Evolutionary conservation across 2,113 vertebrate genomes (phyloP).

Genomic region (Ptychochromis oligacanthus): DNA sequence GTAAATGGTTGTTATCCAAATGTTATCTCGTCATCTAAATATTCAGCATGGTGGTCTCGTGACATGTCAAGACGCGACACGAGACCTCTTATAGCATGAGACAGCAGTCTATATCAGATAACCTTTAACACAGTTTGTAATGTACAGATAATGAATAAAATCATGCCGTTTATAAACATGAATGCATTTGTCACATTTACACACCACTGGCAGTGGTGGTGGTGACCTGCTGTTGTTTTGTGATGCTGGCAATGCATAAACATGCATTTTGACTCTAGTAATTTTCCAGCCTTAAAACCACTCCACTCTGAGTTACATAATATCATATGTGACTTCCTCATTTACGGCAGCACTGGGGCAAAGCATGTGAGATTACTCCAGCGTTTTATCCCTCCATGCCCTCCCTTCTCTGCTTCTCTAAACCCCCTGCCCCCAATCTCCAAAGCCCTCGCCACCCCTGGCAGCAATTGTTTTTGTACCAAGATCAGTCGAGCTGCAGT

Average conservation of each 20-base stretch:
- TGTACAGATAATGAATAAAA: neutral
- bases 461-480: constrained; percentile 36
- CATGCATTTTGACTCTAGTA: constrained; percentile 50
- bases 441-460: constrained; percentile 11
- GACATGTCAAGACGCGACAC: constrained; percentile 9
- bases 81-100: neutral
- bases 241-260: constrained; percentile 38
- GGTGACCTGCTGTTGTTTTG: neutral
- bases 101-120: neutral
- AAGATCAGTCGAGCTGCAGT: constrained; percentile 14
- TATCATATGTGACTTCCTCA: constrained; percentile 61
- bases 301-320: constrained; percentile 61
- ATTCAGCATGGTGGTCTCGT: neutral
- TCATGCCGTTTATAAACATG: neutral
- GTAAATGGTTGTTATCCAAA: neutral
- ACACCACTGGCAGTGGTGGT: neutral
- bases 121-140: neutral
- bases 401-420: constrained; percentile 21
- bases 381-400: constrained; percentile 44
- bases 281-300: constrained; percentile 69
- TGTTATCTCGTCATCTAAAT: neutral
- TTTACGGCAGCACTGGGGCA: constrained; percentile 57
- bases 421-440: constrained; percentile 40
- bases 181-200: neutral
- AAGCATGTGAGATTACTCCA: constrained; percentile 67